Percentiles rank a stretch among this genome's conserved stretches.
Evolutionary conservation across 1,140 invertebrate genomes (phyloP).

Genomic region (Papilio helenus): DNA sequence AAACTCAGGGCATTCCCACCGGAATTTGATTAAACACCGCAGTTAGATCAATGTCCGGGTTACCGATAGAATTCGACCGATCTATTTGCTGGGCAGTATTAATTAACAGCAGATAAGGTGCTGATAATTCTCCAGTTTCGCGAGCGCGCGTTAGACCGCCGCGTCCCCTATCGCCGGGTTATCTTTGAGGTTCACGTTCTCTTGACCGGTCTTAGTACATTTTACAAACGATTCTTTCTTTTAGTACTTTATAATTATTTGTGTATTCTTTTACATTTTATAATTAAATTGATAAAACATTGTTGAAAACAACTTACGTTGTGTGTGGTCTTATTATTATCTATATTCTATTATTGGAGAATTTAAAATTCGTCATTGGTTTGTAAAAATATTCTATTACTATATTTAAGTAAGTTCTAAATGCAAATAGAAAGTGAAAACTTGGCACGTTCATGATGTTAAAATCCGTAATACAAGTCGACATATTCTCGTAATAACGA

Average conservation of each 20-base stretch:
- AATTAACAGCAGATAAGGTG: slow-evolving; percentile 53
- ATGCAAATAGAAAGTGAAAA: slow-evolving; percentile 21
- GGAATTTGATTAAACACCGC: slow-evolving; percentile 41
- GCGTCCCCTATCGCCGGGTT: slow-evolving; percentile 8
- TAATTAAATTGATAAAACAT: background rate
- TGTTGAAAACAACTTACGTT: background rate
- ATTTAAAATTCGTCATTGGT: background rate
- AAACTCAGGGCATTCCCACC: background rate
- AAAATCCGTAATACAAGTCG: slow-evolving; percentile 47
- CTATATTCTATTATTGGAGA: background rate
- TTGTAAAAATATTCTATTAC: background rate
- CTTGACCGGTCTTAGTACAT: slow-evolving; percentile 9
- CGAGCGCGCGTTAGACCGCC: background rate
- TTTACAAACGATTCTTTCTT: slow-evolving; percentile 18
- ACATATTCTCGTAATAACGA: slow-evolving; percentile 47
- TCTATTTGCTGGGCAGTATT: slow-evolving; percentile 45
- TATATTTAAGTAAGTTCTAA: background rate
- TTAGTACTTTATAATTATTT: slow-evolving; percentile 10
- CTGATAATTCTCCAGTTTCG: slow-evolving; percentile 48
- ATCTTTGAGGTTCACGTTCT: slow-evolving; percentile 29
- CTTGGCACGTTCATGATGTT: slow-evolving; percentile 42
- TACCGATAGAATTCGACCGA: slow-evolving; percentile 45
- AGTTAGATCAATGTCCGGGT: slow-evolving; percentile 36
- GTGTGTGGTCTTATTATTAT: background rate
- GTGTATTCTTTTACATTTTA: background rate